Base-by-base conservation (phyloP, 2,888 invertebrate species). In the Ormia ochracea region DNA sequence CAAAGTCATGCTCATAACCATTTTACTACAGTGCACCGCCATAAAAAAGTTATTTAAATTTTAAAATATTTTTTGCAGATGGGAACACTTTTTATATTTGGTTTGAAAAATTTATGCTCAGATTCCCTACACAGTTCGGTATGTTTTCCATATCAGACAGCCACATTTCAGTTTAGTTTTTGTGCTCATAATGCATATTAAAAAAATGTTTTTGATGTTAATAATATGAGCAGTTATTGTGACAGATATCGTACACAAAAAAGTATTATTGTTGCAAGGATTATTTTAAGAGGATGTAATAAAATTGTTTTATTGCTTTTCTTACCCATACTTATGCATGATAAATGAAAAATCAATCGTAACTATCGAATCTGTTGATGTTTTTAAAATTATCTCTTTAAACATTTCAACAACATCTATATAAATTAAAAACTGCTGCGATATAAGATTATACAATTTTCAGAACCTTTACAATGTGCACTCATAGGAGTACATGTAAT, bases 1-100 rank as follows among this genome's bases (percentile, higher is more conserved):
- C 38, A 56, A 54, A 72, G 38, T 52, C 31, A 41, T 26, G 50
- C 28, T 38, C 21, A 38, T 48, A 33, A 63, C 52, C 31, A 76
- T 63, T 56, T 56, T 33, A 12, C 12, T 59, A 3, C 1, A 41
- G 50, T 0, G 38, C 28, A 17, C 28, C 28, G n/a, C 6, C 23
- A 2, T 4, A 38, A 1, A 38, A 31, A 38, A 61, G 12, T 17
- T 52, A 26, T 9, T 26, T 69, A 12, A 50, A 38, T 50, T 50
- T 48, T 58, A 4, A 2, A 10, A 10, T 31, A n/a, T 50, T 59
- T 26, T 38, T 43, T 21, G 23, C 52, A 61, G 23, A 50, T 61
- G 69, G 26, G 23, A 43, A 4, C n/a, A 3, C 4, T 45, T 43
- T 59, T 19, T 12, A 19, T 50, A 41, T 38, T 38, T 41, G 17